Base-by-base conservation (phyloP, 2,113 vertebrate genomes). In the Pleuronectes platessa region DNA sequence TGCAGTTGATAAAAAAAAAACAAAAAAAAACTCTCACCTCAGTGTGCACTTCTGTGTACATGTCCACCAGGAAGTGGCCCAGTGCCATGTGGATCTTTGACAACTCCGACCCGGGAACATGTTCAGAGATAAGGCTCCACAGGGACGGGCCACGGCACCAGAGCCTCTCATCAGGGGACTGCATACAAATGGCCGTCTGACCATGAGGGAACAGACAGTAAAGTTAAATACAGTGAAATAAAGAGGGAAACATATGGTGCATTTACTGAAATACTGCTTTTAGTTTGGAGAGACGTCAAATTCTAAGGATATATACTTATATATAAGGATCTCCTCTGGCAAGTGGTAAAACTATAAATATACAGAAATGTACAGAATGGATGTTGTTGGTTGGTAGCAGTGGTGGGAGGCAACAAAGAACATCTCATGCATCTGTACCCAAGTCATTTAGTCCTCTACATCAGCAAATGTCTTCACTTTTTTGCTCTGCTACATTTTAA, bases 101-200 rank as follows among this genome's bases (percentile, higher is more conserved):
- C 77, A 92, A 79, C 84, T 96, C 96, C 0, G 87, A 86, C 51
- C 61, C 76, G 10, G 92, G 87, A 20, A 95, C 88, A 71, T 93
- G 86, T 40, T 94, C 93, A 86, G 92, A 62, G 47, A 97, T 91
- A 78, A 95, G 87, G 82, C 74, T 90, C 96, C 96, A 97, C 45
- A 96, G 80, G 7, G 94, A 95, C 53, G 64, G 89, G 42, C 80
- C 55, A 4, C 84, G 83, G 14, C 70, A 67, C 58, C 88, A 86
- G 18, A 78, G 47, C 65, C 24, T 66, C 90, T 87, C 88, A 89
- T 84, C 69, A 56, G 70, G 26, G 54, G 78, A 71, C 77, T 86
- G 71, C 88, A 92, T 90, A 20, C 8, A 40, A 37, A 53, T 81
- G 20, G 56, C 35, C 79, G 55, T 65, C 86, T 87, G 9, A 31